Evolutionary conservation across 2,113 vertebrate genomes (phyloP), one percentile per base, ranked within the genome.

Genomic region (Ciconia stormi): DNA sequence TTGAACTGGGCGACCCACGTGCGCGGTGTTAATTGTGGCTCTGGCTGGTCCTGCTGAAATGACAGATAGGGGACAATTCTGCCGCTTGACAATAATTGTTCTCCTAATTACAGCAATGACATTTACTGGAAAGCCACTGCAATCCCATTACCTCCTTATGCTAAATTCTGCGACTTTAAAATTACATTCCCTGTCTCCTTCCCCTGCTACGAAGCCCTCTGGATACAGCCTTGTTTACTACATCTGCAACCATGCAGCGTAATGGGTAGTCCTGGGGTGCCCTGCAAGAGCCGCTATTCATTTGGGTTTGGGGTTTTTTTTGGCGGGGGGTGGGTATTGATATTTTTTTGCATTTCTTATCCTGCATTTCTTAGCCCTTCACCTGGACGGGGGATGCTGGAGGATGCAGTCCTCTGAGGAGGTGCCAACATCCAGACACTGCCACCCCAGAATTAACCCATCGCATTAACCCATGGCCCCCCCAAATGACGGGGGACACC

Each of bases 41-140:
- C 85, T 49, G 92, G 80, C 92, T 89, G 86, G 10, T 93, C 65
- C 91, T 62, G 88, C 91, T 93, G 94, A 16, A 92, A 42, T 97
- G 94, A 96, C 95, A 93, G 96, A 97, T 95, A 96, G 95, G 96
- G 85, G 77, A 93, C 90, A 69, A 86, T 93, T 88, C 89, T 32
- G 82, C 92, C 36, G 17, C 52, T 63, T 96, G 95, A 95, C 97
- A 95, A 95, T 97, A 98, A 98, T 97, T 96, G 97, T 95, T 93
- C 89, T 94, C 82, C 97, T 98, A 96, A 98, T 97, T 97, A 96
- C 95, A 62, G 91, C 76, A 18, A 40, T 98, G 97, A 97, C 97
- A 98, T 98, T 98, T 97, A 96, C 95, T 83, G 96, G 93, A 86
- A 96, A 97, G 92, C 93, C 86, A 36, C 95, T 25, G 96, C 90